Conservation (phyloP, 1,140 invertebrate species). For the Rhagoletis pomonella region DNA sequence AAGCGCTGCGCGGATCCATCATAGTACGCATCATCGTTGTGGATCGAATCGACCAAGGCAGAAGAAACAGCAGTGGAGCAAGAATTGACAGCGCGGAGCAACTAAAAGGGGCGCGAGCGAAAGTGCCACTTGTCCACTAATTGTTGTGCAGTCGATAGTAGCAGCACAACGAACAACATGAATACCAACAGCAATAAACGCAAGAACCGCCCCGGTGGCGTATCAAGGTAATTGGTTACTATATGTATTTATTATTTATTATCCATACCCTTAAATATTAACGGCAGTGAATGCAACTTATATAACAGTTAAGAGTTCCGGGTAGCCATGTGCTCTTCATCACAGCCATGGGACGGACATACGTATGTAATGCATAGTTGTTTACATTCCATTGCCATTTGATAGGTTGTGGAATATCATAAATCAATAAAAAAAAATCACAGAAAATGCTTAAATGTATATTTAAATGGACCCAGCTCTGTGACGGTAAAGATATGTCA, state of each 20-base stretch:
- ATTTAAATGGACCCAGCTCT: too few relatives aligned
- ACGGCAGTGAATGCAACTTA: not conserved
- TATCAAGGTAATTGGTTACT: slow-evolving; percentile 16
- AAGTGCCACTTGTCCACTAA: slow-evolving; percentile 23
- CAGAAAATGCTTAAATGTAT: too few relatives aligned
- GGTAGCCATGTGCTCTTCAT: not conserved
- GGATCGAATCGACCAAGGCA: not conserved
- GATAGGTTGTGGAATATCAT: too few relatives aligned
- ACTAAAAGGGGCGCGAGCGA: slow-evolving; percentile 29
- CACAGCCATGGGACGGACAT: not conserved
- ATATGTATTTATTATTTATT: not conserved
- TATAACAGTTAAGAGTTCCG: not conserved
- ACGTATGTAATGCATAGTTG: too few relatives aligned
- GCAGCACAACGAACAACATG: slow-evolving; percentile 33
- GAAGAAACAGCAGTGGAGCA: slow-evolving; percentile 25
- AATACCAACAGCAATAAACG: slow-evolving; percentile 72
- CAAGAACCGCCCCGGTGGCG: slow-evolving; percentile 71
- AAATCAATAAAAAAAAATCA: too few relatives aligned
- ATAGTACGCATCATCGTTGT: not conserved
- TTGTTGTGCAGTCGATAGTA: slow-evolving; percentile 17
- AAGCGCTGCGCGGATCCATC: not conserved
- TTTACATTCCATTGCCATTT: too few relatives aligned
- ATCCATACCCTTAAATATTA: not conserved
- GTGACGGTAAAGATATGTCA: too few relatives aligned
- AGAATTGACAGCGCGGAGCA: not conserved